phyloP scores from a whole-genome alignment of 1,140 invertebrate genomes.

The Meloidogyne floridensis region DNA sequence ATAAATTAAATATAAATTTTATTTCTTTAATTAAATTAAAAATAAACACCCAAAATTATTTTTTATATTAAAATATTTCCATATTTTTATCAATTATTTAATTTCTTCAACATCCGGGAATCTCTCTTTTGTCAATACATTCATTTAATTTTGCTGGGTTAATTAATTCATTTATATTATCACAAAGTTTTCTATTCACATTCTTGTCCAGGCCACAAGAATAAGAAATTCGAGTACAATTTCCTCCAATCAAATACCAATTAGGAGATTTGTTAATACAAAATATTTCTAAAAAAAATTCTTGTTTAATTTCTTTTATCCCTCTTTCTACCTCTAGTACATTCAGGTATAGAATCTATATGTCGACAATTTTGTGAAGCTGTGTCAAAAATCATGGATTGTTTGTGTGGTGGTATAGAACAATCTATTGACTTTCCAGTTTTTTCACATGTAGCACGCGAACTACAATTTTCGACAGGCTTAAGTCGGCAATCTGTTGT shows the following conservation, averaged over 20 bases:
- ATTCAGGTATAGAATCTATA: not conserved
- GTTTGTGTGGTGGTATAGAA: not conserved
- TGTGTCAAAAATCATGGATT: not conserved
- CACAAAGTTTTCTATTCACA: not conserved
- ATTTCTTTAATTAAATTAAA: not conserved
- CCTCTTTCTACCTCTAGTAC: not conserved
- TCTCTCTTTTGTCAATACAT: not conserved
- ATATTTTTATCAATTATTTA: not conserved
- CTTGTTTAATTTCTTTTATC: not conserved
- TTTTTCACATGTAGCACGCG: not conserved
- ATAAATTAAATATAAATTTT: not conserved
- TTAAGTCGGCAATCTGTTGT: not conserved
- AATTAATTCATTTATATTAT: not conserved
- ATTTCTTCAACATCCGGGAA: not conserved
- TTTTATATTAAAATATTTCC: not conserved
- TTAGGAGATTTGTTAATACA: not conserved
- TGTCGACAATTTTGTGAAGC: conserved; percentile 2
- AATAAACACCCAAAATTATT: not conserved
- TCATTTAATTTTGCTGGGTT: not conserved
- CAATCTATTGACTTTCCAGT: not conserved
- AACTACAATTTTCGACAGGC: not conserved
- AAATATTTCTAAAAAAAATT: not conserved
- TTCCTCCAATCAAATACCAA: conserved; percentile 9
- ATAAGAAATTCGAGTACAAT: not conserved
- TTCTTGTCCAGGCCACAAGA: not conserved